These are phyloP conservation scores for Aelia acuminata DNA, from an alignment of 2,888 invertebrate genomes.

Conservation along the genomic window DNA sequence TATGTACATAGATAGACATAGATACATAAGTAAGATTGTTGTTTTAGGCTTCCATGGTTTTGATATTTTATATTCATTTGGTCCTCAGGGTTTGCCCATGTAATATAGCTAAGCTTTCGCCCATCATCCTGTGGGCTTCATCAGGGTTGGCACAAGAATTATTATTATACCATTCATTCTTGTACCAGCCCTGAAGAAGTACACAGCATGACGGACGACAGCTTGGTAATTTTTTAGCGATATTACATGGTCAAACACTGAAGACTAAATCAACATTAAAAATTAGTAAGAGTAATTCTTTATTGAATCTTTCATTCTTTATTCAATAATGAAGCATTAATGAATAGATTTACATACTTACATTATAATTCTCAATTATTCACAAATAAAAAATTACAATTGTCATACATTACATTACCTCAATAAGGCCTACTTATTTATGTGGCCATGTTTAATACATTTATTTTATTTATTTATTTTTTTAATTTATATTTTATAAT, in stretches of 20 bases:
- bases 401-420: background rate
- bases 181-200: too few species aligned
- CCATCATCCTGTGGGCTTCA: too few species aligned
- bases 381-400: background rate
- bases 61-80: too few species aligned
- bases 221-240: too few species aligned
- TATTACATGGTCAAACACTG: too few species aligned
- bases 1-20: background rate
- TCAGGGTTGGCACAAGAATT: too few species aligned
- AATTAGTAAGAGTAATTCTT: background rate
- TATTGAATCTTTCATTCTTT: background rate
- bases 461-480: background rate
- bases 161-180: too few species aligned
- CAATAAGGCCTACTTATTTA: background rate
- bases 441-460: background rate
- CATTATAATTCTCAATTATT: background rate
- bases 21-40: background rate
- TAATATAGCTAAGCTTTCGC: too few species aligned
- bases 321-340: background rate
- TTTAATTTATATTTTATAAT: slow-evolving; percentile 42
- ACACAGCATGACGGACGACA: too few species aligned
- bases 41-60: too few species aligned
- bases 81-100: too few species aligned
- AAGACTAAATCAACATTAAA: too few species aligned
- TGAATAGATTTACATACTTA: background rate